Percentiles rank a stretch among this genome's conserved stretches.
Evolutionary conservation across 1,140 invertebrate species (phyloP).

Genomic region (Ruditapes philippinarum): DNA sequence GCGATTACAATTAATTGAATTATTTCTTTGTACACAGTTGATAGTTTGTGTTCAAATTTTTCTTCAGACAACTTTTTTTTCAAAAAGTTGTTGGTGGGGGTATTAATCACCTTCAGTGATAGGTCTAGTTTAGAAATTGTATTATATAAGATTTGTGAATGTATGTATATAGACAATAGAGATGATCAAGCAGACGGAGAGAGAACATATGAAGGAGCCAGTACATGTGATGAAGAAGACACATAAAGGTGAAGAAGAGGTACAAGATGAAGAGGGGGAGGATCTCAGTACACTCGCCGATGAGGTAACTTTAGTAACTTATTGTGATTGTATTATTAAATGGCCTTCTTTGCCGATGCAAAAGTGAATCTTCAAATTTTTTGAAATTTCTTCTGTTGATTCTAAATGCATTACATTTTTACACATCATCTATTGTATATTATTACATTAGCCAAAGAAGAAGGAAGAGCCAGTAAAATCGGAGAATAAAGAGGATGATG

Average conservation of each 20-base stretch:
- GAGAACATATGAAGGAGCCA: constrained; percentile 93
- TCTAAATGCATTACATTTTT: neutral
- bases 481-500: constrained; percentile 67
- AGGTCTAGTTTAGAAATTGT: too few relatives aligned
- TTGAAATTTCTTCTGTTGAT: neutral
- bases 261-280: constrained; percentile 92
- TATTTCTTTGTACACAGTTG: too few relatives aligned
- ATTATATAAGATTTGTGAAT: too few relatives aligned
- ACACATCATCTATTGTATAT: too few relatives aligned
- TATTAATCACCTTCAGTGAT: too few relatives aligned
- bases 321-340: too few relatives aligned
- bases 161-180: constrained; percentile 90
- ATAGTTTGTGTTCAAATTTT: too few relatives aligned
- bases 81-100: too few relatives aligned
- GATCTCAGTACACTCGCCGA: constrained; percentile 79
- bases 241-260: constrained; percentile 96
- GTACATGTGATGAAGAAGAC: constrained; percentile 90
- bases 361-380: neutral
- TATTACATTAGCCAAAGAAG: constrained; percentile 31
- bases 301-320: constrained; percentile 75
- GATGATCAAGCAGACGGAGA: constrained; percentile 91
- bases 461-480: constrained; percentile 41
- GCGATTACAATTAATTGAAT: too few relatives aligned
- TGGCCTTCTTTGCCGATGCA: neutral
- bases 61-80: too few relatives aligned